Conservation (phyloP, 2,797 vertebrate genomes). For the Lemur catta region DNA sequence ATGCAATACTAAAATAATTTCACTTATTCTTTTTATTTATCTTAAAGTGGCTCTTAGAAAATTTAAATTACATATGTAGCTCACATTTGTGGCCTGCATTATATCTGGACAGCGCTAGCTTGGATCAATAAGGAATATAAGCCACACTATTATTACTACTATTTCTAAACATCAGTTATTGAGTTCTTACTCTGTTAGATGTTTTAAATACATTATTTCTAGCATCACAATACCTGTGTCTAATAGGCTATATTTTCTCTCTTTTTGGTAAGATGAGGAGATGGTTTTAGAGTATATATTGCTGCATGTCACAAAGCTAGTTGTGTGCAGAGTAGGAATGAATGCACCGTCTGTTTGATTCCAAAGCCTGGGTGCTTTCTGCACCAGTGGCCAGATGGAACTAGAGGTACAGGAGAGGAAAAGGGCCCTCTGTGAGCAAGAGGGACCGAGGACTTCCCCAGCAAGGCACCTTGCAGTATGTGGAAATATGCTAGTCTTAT, state of each 20-base stretch:
- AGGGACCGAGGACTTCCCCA: no score
- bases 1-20: background rate
- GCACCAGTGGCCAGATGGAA: background rate
- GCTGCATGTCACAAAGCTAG: background rate
- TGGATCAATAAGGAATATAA: background rate
- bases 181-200: background rate
- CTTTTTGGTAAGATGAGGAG: background rate
- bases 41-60: background rate
- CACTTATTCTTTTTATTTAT: background rate
- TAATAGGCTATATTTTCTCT: background rate
- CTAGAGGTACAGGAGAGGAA: background rate
- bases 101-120: background rate
- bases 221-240: background rate
- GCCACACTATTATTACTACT: background rate
- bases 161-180: background rate
- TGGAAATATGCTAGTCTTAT: background rate
- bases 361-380: background rate
- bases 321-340: background rate
- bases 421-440: background rate
- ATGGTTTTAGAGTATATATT: background rate
- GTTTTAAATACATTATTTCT: background rate
- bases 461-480: background rate
- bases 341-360: background rate
- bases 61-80: background rate
- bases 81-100: background rate